Percentiles rank a stretch among this genome's conserved stretches.
Evolutionary conservation across 1,140 invertebrate species (phyloP).

Genomic region (Ditylenchus dipsaci): DNA sequence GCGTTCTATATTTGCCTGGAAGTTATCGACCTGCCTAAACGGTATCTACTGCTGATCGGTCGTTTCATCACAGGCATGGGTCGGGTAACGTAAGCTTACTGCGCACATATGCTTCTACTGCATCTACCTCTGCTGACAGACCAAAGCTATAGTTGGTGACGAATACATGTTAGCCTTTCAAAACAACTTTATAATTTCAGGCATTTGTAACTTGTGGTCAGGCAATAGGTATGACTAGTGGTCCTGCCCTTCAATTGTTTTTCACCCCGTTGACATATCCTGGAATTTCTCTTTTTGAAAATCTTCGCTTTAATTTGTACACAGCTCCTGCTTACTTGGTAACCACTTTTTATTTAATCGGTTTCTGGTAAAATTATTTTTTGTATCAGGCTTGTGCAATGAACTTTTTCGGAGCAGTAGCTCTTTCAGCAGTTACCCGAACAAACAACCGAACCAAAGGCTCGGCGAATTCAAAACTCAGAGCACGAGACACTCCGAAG

Average conservation of each 20-base stretch:
- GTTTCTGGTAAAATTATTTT: no score
- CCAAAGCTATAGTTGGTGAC: constrained; percentile 13
- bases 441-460: no score
- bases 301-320: constrained; percentile 25
- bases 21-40: constrained; percentile 4
- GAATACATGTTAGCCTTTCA: no score
- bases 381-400: constrained; percentile 18
- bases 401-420: constrained; percentile 28
- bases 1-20: constrained; percentile 58
- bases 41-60: constrained; percentile 33
- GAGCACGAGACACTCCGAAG: no score
- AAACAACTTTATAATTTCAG: no score
- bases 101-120: constrained; percentile 30
- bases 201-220: constrained; percentile 34
- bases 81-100: constrained; percentile 30
- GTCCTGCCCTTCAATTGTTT: constrained; percentile 33
- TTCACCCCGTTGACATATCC: constrained; percentile 28
- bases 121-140: constrained; percentile 20
- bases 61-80: constrained; percentile 41
- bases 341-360: no score
- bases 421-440: no score
- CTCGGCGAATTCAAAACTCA: no score
- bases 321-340: constrained; percentile 31
- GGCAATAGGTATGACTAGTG: constrained; percentile 24
- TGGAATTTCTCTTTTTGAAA: constrained; percentile 1